Percentiles rank a stretch among this genome's conserved stretches.
These are phyloP conservation scores for Glyptemys insculpta DNA, from an alignment of 2,797 vertebrate genomes.

Conservation along the genomic window DNA sequence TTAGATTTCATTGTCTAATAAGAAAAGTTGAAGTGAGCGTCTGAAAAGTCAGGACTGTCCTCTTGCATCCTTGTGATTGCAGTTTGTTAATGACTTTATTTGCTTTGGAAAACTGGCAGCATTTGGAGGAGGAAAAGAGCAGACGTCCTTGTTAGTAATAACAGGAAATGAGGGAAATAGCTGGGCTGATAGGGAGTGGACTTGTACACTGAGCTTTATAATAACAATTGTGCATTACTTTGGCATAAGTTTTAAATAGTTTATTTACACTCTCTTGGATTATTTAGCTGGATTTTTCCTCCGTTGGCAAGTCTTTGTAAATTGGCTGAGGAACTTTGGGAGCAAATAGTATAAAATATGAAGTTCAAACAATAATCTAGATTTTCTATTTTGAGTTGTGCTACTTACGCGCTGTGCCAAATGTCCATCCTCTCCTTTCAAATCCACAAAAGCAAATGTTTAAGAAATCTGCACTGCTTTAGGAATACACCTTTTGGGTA, in stretches of 20 bases:
- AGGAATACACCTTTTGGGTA: not conserved
- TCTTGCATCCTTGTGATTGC: not conserved
- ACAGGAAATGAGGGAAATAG: conserved; percentile 43
- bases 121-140: conserved; percentile 14
- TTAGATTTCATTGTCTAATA: not conserved
- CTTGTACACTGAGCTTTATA: not conserved
- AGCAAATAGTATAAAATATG: not conserved
- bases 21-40: not conserved
- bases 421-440: not conserved
- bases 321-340: not conserved
- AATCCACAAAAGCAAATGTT: not conserved
- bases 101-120: not conserved
- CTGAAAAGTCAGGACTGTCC: rapidly evolving
- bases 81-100: not conserved
- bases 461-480: not conserved
- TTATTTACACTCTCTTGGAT: not conserved
- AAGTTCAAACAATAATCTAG: not conserved
- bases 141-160: conserved; percentile 14
- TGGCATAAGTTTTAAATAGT: conserved; percentile 14
- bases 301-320: not conserved
- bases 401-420: not conserved
- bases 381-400: not conserved
- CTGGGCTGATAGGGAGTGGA: not conserved
- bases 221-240: not conserved
- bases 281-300: conserved; percentile 15